Evolutionary conservation across 2,797 vertebrate genomes (phyloP).

Genomic region (Leptodactylus fallax): DNA sequence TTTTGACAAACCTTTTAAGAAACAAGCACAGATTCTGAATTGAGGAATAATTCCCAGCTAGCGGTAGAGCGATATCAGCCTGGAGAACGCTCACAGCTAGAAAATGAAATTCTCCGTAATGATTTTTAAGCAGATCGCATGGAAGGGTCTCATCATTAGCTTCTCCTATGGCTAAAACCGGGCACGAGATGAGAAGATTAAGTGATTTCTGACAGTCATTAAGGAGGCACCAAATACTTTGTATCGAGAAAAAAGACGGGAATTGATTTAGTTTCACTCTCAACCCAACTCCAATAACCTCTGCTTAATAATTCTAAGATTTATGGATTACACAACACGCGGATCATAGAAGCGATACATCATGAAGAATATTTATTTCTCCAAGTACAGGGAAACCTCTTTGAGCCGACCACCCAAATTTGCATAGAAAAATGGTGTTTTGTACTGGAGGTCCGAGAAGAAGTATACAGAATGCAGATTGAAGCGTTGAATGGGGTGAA

Average conservation of each 20-base stretch:
- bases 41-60: conserved; percentile 28
- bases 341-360: background rate
- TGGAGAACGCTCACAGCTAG: conserved; percentile 34
- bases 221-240: conserved; percentile 36
- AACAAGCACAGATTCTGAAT: conserved; percentile 28
- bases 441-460: too few species aligned
- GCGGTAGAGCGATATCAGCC: conserved; percentile 30
- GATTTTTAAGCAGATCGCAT: conserved; percentile 41
- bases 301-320: conserved; percentile 24
- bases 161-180: conserved; percentile 14
- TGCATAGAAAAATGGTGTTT: too few species aligned
- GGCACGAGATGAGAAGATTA: conserved; percentile 21
- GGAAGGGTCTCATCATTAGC: conserved; percentile 41
- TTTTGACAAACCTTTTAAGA: conserved; percentile 57
- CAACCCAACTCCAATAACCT: background rate
- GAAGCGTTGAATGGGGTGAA: too few species aligned
- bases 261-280: conserved; percentile 28
- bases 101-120: conserved; percentile 47
- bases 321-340: background rate
- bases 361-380: too few species aligned
- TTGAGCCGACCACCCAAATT: too few species aligned
- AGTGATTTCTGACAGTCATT: conserved; percentile 53
- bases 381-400: too few species aligned
- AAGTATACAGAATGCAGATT: too few species aligned
- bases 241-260: conserved; percentile 15